phyloP scores from a whole-genome alignment of 2,113 vertebrate genomes.

The Pontoporia blainvillei region DNA sequence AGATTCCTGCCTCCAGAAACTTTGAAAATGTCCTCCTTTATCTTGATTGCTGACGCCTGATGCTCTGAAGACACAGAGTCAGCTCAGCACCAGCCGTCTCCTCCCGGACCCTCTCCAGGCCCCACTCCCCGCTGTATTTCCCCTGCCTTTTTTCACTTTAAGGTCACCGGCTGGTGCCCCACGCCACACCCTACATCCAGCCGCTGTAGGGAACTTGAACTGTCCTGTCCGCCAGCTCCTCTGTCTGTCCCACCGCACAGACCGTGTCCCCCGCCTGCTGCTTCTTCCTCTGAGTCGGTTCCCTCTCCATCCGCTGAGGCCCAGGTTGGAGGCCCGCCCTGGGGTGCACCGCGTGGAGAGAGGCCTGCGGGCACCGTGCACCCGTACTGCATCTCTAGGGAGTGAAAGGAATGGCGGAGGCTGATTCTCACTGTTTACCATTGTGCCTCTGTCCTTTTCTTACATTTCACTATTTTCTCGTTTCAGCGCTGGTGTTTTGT shows the following conservation, averaged over 20 bases:
- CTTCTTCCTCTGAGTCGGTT: background rate
- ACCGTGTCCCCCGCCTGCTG: fast-evolving
- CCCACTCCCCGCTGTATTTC: fast-evolving
- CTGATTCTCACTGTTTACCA: no score
- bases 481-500: background rate
- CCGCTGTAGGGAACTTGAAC: fast-evolving
- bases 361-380: no score
- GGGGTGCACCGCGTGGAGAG: background rate
- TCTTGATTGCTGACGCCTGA: fast-evolving
- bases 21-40: fast-evolving
- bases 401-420: no score
- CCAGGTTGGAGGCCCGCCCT: no score
- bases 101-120: fast-evolving
- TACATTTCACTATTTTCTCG: fast-evolving
- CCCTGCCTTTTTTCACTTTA: background rate
- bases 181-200: fast-evolving
- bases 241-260: background rate
- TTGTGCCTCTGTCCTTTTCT: background rate
- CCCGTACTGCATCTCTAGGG: no score
- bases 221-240: background rate
- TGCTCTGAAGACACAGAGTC: background rate
- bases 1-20: background rate
- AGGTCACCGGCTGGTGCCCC: background rate
- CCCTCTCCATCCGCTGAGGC: background rate
- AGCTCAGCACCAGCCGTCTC: fast-evolving